Percentiles rank a stretch among this genome's conserved stretches.
Evolutionary conservation across 2,888 invertebrate species (phyloP).

Genomic region (Willowsia nigromaculata): DNA sequence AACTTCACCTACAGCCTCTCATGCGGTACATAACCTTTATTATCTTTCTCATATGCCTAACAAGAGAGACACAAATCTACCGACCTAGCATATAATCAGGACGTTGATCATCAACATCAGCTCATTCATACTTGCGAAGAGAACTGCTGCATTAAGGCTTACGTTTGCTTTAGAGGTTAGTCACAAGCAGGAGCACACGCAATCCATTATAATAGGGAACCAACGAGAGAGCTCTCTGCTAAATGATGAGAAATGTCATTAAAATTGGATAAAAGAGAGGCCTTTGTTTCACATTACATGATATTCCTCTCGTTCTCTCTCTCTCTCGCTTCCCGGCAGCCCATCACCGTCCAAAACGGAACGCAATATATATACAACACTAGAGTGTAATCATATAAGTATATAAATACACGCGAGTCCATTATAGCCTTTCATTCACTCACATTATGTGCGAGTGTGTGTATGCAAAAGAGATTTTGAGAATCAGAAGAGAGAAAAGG

Average conservation of each 20-base stretch:
- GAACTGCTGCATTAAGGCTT: background rate
- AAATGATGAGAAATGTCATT: constrained; percentile 77
- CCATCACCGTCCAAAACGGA: background rate
- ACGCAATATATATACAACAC: background rate
- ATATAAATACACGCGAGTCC: background rate
- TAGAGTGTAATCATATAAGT: background rate
- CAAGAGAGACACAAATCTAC: background rate
- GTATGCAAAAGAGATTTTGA: constrained; percentile 62
- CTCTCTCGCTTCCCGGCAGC: background rate
- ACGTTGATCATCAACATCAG: constrained; percentile 2
- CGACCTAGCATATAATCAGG: background rate
- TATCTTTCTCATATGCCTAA: background rate
- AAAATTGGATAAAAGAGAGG: constrained; percentile 76
- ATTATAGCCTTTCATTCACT: background rate
- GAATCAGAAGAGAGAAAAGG: constrained; percentile 24
- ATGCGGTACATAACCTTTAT: background rate
- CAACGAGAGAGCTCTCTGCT: constrained; percentile 12
- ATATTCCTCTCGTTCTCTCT: background rate
- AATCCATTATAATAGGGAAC: background rate
- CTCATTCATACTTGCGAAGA: background rate
- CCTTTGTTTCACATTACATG: constrained; percentile 65
- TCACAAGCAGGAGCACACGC: background rate
- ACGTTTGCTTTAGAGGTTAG: background rate
- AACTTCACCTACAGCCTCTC: no score
- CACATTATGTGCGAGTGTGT: background rate